Evolutionary conservation across 2,888 invertebrate genomes (phyloP), one percentile per base, ranked within the genome.

Genomic region (Pseudococcus viburni): DNA sequence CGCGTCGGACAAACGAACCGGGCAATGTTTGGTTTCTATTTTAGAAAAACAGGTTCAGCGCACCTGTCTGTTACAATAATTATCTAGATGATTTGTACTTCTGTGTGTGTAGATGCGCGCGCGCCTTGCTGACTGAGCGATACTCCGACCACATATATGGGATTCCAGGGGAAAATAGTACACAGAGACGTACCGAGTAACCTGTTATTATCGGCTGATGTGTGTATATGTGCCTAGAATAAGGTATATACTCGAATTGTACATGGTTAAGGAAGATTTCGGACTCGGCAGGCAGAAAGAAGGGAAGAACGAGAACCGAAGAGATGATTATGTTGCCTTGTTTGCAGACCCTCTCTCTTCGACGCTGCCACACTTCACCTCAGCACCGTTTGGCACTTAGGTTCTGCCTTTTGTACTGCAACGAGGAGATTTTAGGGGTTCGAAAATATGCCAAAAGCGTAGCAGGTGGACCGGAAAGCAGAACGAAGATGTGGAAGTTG

Each of bases 31-130:
- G 85, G 85, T 88, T 85, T 85, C 77, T 85, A 85, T 88, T 88
- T 88, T 73, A 64, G 55, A 83, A 68, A n/a, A 88, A 88, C 88
- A 88, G 88, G 88, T 88, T 88, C 88, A 88, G 85, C 88, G 88
- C 88, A 88, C 88, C 88, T 88, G 88, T 88, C 88, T 85, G 88
- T 88, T 84, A 88, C 85, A 88, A 85, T 88, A 88, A 88, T 88
- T 88, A 88, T 88, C 85, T 88, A 88, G 88, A 88, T 88, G 88
- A 88, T 88, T 88, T 88, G 88, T 88, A 88, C 88, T 85, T 85
- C 85, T 84, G 88, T 83, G 83, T 55, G 85, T 80, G 73, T 86
- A 33, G 42, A 1, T 33, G 73, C 39, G 73, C 33, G 26, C 33
- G 80, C 46, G 80, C 42, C 19, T 39, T 46, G n/a, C 46, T 5